phyloP scores from a whole-genome alignment of 2,888 invertebrate species.

The Tachina lurida region DNA sequence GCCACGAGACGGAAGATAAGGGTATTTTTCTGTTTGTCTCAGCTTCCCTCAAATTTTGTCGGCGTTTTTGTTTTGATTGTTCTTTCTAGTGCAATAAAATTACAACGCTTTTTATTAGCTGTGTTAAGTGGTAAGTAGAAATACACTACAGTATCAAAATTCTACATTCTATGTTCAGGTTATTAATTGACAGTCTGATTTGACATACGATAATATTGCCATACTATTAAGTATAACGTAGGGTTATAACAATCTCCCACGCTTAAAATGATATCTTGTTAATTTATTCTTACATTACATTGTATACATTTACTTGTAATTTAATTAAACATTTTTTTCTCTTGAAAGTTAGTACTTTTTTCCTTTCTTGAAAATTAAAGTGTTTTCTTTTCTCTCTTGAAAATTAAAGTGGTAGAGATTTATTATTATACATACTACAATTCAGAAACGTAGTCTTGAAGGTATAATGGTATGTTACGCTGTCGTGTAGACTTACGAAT shows the following conservation, averaged over 20 bases:
- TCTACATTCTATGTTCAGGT: no score
- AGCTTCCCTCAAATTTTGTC: no score
- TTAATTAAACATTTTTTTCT: background rate
- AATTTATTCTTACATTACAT: background rate
- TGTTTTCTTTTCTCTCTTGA: background rate
- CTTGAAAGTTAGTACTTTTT: background rate
- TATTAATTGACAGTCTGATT: no score
- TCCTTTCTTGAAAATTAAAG: background rate
- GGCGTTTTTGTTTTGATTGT: no score
- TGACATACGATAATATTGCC: no score
- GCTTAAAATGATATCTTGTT: background rate
- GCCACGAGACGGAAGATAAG: no score
- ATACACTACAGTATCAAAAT: no score
- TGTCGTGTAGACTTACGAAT: slow-evolving; percentile 4
- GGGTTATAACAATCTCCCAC: background rate
- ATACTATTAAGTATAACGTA: no score
- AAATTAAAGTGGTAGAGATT: background rate
- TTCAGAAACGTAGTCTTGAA: background rate
- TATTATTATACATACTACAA: background rate
- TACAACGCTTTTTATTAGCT: no score
- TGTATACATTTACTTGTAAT: background rate
- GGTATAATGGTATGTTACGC: slow-evolving; percentile 8
- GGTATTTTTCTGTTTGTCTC: no score
- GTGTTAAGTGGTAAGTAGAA: no score
- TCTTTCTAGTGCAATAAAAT: no score